Base-by-base conservation (phyloP, 2,888 invertebrate species). In the Azorinus chamasolen region DNA sequence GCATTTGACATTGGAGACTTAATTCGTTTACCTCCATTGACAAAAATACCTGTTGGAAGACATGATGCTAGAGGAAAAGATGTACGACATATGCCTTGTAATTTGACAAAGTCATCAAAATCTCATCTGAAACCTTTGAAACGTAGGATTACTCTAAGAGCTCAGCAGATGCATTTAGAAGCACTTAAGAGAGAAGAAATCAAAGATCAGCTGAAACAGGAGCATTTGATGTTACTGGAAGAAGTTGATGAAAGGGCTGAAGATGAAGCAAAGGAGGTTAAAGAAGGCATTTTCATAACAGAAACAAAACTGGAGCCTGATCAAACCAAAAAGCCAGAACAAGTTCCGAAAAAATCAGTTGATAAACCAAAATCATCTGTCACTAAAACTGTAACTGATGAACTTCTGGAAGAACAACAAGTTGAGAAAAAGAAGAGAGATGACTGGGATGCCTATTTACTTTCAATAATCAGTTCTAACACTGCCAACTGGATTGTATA, bases 401-500 rank as follows among this genome's bases (percentile, higher is more conserved):
- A 58, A 39, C 32, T 32, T 32, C 32, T 32, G 4, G 58, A 69
- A 20, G 54, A 61, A 55, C 46, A 24, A 27, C 54, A 8, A 27
- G 64, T 55, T 45, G 71, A 59, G 8, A 59, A 55, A 14, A 20
- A 54, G 18, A 12, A 16, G 22, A 57, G 50, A 45, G 57, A 61
- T 73, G 88, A 90, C 37, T 93, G 93, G 93, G 93, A 93, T 81
- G 87, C 91, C 10, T 90, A 88, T 79, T 74, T 93, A n/a, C 80
- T 93, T 83, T 89, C 91, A 4, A 81, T 87, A 39, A 63, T 93
- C 39, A 91, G 91, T 76, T 71, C 88, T 27, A 82, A 87, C 50
- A 92, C 93, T n/a, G 92, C 93, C n/a, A 87, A 89, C 53, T 92
- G 91, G 92, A 87, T 93, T 43, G 92, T 92, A 1, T 86, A 90